Percentiles rank a stretch among this genome's conserved stretches.
Conservation (phyloP, 2,113 vertebrate species). For the Ochotona princeps region DNA sequence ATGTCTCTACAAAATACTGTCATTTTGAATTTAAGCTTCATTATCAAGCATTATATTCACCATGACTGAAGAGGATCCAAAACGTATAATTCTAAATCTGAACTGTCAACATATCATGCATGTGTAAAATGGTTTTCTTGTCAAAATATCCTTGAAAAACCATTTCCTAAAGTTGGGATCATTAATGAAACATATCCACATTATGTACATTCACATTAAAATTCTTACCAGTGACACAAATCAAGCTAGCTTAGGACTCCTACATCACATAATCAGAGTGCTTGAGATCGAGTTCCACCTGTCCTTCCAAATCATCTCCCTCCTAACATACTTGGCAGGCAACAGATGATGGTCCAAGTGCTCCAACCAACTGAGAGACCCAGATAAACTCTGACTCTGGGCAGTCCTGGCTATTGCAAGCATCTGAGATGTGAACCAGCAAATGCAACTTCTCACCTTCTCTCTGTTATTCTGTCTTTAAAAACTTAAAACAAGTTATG, state of each 20-base stretch:
- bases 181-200: not conserved
- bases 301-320: no score
- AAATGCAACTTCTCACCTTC: no score
- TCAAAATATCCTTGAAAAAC: not conserved
- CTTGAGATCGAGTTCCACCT: no score
- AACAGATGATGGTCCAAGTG: no score
- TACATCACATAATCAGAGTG: no score
- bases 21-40: slow-evolving; percentile 9
- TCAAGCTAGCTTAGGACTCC: not conserved
- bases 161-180: not conserved
- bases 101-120: not conserved
- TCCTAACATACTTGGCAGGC: no score
- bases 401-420: no score
- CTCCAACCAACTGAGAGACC: no score
- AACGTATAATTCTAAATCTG: not conserved
- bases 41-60: not conserved
- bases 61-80: not conserved
- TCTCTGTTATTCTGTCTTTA: no score
- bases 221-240: not conserved
- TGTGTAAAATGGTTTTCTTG: not conserved
- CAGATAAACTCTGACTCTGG: no score
- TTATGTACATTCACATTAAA: not conserved
- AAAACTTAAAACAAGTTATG: no score
- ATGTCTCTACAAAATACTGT: not conserved
- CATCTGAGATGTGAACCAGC: no score